Base-by-base conservation (phyloP, 2,888 invertebrate species). In the Melieria omissa region DNA sequence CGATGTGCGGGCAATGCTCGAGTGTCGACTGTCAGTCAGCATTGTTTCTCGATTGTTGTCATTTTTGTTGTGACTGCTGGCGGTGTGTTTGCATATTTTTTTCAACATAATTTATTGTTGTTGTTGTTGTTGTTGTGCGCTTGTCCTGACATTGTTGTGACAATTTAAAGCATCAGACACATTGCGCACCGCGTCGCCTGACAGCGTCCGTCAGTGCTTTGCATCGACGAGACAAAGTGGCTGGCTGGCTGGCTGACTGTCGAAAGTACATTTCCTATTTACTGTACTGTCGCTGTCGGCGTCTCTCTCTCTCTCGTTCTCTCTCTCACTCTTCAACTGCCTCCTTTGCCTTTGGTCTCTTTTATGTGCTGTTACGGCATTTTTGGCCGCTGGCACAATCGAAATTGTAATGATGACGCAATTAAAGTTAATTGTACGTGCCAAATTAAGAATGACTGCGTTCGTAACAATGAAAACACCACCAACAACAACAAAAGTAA, bases 361-460 rank as follows among this genome's bases (percentile, higher is more conserved):
- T 29, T 29, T 29, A 29, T 29, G 29, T 29, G 29, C 29, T 29
- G 29, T 29, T 29, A 29, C 29, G 29, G 29, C 29, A 29, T 29
- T 29, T 29, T 29, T 29, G 29, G 29, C 29, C 29, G 29, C 29
- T 29, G 29, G 29, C 29, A 29, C 29, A 29, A 29, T 29, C 49
- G 29, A 62, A 12, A 14, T 14, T 29, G 16, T 44, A 62, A 55
- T 45, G 54, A n/a, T 54, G 70, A 73, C 74, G 77, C 77, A 78
- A 80, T 79, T 78, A 78, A 79, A 77, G 70, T 77, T 76, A 79
- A 78, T 78, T 77, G 78, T 77, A 77, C 77, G 78, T 77, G 76
- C 75, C 74, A 77, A 75, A 74, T 73, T 74, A 73, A 69, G 73
- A 64, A 62, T 65, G 62, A 55, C 41, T 5, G 42, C 44, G 52